Percentiles rank a stretch among this genome's conserved stretches.
phyloP scores from a whole-genome alignment of 1,140 invertebrate genomes.

The Brachionus koreanus region DNA sequence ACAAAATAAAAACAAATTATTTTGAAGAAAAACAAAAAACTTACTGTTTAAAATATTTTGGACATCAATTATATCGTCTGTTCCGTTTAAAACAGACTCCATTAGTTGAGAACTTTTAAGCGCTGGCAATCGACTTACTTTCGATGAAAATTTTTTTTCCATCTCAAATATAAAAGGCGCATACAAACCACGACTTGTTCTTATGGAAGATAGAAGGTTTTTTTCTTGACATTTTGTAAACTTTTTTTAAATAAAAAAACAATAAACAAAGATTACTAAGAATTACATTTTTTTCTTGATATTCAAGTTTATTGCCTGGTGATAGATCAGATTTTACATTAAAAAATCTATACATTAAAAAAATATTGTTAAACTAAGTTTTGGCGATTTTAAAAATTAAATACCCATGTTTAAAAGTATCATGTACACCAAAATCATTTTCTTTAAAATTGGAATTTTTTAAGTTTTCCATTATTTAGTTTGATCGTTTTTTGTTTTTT shows the following conservation, averaged over 20 bases:
- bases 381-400: neutral
- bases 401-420: slow-evolving; percentile 30
- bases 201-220: neutral
- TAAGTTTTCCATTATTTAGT: neutral
- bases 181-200: slow-evolving; percentile 17
- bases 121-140: slow-evolving; percentile 25
- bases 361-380: neutral
- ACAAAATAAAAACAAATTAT: no score
- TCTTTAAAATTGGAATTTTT: slow-evolving; percentile 2
- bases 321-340: neutral
- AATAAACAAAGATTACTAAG: neutral
- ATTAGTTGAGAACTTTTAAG: slow-evolving; percentile 36
- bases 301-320: neutral
- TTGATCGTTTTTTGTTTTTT: neutral
- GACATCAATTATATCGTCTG: slow-evolving; percentile 24
- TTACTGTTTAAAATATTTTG: slow-evolving; percentile 41
- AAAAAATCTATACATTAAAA: neutral
- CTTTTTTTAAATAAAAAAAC: neutral
- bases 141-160: slow-evolving; percentile 12
- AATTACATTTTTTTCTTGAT: slow-evolving; percentile 30
- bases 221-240: neutral
- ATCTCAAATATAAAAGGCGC: slow-evolving; percentile 30
- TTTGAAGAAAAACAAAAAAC: no score
- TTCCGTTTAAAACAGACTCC: slow-evolving; percentile 9
- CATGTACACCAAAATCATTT: slow-evolving; percentile 36